Base-by-base conservation (phyloP, 2,888 invertebrate genomes). In the Eilema caniola region DNA sequence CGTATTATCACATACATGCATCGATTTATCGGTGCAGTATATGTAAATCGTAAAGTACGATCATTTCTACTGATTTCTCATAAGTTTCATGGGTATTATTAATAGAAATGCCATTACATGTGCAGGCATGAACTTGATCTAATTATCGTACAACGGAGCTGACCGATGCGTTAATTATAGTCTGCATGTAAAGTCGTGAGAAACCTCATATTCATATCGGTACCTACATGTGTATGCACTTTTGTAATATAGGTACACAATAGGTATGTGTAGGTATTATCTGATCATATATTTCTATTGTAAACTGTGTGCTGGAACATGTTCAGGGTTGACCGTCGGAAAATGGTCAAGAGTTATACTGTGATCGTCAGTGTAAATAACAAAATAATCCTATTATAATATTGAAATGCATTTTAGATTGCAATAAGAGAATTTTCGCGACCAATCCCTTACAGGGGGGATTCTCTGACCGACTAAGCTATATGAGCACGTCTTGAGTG, bases 121-220 rank as follows among this genome's bases (percentile, higher is more conserved):
- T 28, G 47, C 56, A 37, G 60, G 5, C 56, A 56, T 68, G 82
- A 60, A 72, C 82, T 81, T 81, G 81, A 73, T 77, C 79, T 80
- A 74, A 53, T 77, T 81, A 71, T 24, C 41, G 24, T 23, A 71
- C 67, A 69, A 69, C 73, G 66, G 71, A 53, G 24, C 31, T 65
- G 37, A 57, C 47, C 63, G 47, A 76, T 70, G 74, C 57, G 33
- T 69, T 73, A 64, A 71, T 69, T 73, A 71, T 72, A 47, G 53
- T 0, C 16, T n/a, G 31, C 65, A 67, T 76, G 81, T 72, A 57
- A 65, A 72, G 61, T 59, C 57, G 67, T 67, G 65, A 76, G 33
- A 24, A 37, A 53, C 57, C 23, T 65, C 33, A 20, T 37, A 66
- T 56, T 57, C 24, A 57, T 31, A 25, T 65, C 23, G 11, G 11